These are phyloP conservation scores for Pipistrellus kuhlii DNA, from an alignment of 2,797 vertebrate species.

Conservation along the genomic window DNA sequence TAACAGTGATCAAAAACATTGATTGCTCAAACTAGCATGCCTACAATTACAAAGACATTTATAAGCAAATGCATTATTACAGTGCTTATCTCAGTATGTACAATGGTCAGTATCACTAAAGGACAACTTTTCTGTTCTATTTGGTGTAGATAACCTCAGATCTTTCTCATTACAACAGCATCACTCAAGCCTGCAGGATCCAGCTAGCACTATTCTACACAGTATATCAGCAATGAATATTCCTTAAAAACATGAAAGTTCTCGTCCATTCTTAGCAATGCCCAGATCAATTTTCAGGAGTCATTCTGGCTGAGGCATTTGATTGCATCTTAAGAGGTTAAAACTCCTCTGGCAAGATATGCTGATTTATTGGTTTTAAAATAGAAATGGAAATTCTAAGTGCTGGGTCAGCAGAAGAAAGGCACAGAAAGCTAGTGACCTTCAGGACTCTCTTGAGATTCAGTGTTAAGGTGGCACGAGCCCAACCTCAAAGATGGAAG, in stretches of 20 bases:
- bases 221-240: constrained; percentile 54
- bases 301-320: constrained; percentile 73
- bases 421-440: constrained; percentile 57
- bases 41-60: background rate
- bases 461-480: background rate
- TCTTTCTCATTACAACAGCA: constrained; percentile 25
- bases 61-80: background rate
- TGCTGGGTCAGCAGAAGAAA: constrained; percentile 78
- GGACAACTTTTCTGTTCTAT: background rate
- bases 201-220: constrained; percentile 45
- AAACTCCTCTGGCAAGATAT: constrained; percentile 77
- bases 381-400: constrained; percentile 80
- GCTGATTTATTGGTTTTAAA: constrained; percentile 82
- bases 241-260: constrained; percentile 62
- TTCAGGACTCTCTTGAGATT: constrained; percentile 54
- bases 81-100: background rate
- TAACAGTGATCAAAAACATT: background rate
- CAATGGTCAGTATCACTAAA: background rate
- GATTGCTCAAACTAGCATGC: background rate
- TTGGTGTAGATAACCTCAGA: background rate
- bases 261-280: constrained; percentile 48
- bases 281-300: constrained; percentile 78
- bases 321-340: constrained; percentile 81
- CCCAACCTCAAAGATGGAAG: constrained; percentile 32
- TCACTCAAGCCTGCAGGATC: constrained; percentile 1